Conservation (phyloP, 2,113 vertebrate species). For the Bujurquina vittata region DNA sequence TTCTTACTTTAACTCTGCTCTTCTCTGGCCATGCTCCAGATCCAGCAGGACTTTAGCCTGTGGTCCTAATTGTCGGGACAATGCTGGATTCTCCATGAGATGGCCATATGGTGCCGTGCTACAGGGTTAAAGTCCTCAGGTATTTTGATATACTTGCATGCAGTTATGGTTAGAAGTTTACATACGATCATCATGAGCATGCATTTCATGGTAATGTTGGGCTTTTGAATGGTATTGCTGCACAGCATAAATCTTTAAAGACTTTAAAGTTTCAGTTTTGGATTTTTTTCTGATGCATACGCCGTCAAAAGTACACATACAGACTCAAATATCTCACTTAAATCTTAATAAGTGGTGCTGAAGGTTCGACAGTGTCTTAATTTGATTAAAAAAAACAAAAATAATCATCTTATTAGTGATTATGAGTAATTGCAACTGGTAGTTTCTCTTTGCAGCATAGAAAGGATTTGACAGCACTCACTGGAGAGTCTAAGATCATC, state of each 20-base stretch:
- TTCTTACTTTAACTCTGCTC: neutral
- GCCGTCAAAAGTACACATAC: too few relatives aligned
- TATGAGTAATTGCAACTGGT: too few relatives aligned
- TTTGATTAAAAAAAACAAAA: too few relatives aligned
- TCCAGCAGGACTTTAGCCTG: slow-evolving; percentile 56
- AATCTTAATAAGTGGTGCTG: too few relatives aligned
- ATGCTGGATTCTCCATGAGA: slow-evolving; percentile 50
- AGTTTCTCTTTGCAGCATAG: too few relatives aligned
- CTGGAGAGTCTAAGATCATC: neutral
- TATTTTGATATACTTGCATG: neutral
- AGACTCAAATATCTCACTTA: too few relatives aligned
- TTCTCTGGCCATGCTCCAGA: slow-evolving; percentile 61
- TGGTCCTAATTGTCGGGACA: slow-evolving; percentile 65
- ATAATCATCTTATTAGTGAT: too few relatives aligned
- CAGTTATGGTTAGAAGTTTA: too few relatives aligned
- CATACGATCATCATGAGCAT: neutral
- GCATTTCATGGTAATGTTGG: neutral
- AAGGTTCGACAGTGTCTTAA: too few relatives aligned
- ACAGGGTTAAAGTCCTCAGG: slow-evolving; percentile 40
- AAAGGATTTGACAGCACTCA: too few relatives aligned
- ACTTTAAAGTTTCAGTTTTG: too few relatives aligned
- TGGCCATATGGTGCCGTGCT: slow-evolving; percentile 65
- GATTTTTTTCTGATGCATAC: too few relatives aligned
- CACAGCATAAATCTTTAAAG: neutral
- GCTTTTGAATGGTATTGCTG: neutral